Percentiles rank a stretch among this genome's conserved stretches.
Evolutionary conservation across 37 sponge, comb jelly and placozoan species (phyloP).

Genomic region (Ephydatia muelleri): DNA sequence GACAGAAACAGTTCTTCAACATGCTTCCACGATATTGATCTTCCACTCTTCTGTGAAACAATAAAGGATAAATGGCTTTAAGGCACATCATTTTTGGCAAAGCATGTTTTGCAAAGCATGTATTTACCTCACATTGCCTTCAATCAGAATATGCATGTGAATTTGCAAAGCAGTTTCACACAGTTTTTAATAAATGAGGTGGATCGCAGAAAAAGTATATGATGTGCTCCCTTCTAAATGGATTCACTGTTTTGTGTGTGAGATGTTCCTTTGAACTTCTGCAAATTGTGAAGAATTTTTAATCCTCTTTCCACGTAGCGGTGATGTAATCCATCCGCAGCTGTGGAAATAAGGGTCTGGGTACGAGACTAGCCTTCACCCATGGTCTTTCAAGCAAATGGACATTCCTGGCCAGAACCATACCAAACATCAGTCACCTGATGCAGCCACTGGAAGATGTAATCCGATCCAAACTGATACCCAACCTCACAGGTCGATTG

Average conservation of each 20-base stretch:
- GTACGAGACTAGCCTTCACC: too few species aligned
- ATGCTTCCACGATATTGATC: conserved; percentile 14
- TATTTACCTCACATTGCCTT: background rate
- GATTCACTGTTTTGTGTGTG: conserved; percentile 15
- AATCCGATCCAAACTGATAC: too few species aligned
- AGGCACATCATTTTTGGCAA: background rate
- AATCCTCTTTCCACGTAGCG: too few species aligned
- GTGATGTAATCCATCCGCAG: too few species aligned
- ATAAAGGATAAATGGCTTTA: background rate
- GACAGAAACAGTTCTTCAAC: conserved; percentile 20
- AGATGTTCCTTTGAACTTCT: too few species aligned
- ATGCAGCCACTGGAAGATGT: too few species aligned
- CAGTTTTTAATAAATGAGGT: conserved; percentile 11
- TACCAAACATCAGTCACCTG: too few species aligned
- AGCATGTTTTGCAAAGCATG: background rate
- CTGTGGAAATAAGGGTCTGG: too few species aligned
- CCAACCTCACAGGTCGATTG: too few species aligned
- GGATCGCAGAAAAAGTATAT: conserved; percentile 27
- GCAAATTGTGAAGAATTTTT: too few species aligned
- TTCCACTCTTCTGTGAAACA: conserved; percentile 14
- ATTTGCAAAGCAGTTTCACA: conserved; percentile 20
- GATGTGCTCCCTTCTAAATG: background rate
- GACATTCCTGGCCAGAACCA: too few species aligned
- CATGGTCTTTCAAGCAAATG: too few species aligned
- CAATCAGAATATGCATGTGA: background rate